Base-by-base conservation (phyloP, 2,797 vertebrate species). In the Onychomys arenicola region DNA sequence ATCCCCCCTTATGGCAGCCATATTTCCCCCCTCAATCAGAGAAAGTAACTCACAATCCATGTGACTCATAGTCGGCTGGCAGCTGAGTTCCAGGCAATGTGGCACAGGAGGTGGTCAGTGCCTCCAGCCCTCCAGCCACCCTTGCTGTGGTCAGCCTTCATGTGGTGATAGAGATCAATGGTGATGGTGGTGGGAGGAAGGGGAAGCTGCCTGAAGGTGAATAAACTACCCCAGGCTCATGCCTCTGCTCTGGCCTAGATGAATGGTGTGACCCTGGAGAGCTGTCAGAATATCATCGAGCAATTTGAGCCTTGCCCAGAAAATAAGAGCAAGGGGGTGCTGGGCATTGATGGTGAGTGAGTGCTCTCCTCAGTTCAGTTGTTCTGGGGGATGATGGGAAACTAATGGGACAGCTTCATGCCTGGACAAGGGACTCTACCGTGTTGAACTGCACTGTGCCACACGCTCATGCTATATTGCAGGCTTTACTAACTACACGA, bases 401-500 rank as follows among this genome's bases (percentile, higher is more conserved):
- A 69, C 34, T 19, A n/a, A 9, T 21, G 23, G 29, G 76, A 7
- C 37, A 16, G 59, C 71, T 2, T 37, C 1, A 5, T 27, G n/a
- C 34, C 12, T 8, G 46, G 69, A 23, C 16, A 1, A 25, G 59
- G 3, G 13, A 4, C n/a, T 16, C 37, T 19, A 4, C 5, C 6
- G 7, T 0, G 25, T 0, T 0, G 34, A 32, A 14, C 63, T 65
- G 46, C 92, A 12, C 5, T 10, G 29, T 21, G 46, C 34, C 1
- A 1, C 32, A 10, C 8, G 4, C 5, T 10, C 0, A 0, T 0
- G 3, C 55, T 63, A 34, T 95, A 46, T 87, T 13, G 0, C 98
- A 99, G 99, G 99, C 95, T 99, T 99, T 97, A 99, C 99, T 16
- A 99, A 99, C 96, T 99, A 99, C 98, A 99, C 99, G 95, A 98